Conservation (phyloP, 35 echinoderm and acorn worm species). For the Stichopus chloronotus region DNA sequence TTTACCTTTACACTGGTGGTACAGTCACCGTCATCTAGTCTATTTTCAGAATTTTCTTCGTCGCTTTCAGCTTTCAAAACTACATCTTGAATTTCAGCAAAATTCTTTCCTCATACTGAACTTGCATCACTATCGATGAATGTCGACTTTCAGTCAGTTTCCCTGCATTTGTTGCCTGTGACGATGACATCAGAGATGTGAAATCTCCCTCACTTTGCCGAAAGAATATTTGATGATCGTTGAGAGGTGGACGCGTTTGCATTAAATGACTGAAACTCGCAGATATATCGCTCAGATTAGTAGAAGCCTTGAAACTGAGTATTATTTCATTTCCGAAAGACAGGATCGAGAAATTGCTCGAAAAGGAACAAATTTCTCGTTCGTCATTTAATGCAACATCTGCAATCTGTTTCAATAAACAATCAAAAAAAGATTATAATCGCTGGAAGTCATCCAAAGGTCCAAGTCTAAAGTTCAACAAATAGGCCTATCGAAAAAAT, state of each 20-base stretch:
- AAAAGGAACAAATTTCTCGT: background rate
- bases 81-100: constrained; percentile 20
- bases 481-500: too few relatives aligned
- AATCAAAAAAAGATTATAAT: background rate
- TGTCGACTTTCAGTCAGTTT: background rate
- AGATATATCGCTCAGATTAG: background rate
- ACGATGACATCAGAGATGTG: background rate
- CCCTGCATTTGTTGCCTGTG: background rate
- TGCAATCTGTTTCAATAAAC: background rate
- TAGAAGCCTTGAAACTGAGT: background rate
- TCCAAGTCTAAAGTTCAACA: too few relatives aligned
- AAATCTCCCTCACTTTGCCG: background rate
- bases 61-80: background rate
- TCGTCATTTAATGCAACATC: background rate
- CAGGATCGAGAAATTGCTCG: background rate
- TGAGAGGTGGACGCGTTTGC: background rate
- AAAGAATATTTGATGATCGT: background rate
- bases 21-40: background rate
- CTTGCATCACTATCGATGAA: background rate
- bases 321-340: background rate
- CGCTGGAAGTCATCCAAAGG: background rate
- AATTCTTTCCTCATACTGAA: background rate
- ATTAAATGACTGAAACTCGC: background rate
- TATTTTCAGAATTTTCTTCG: background rate
- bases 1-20: background rate